Evolutionary conservation across 2,113 vertebrate genomes (phyloP), one percentile per base, ranked within the genome.

Genomic region (Hydropotes inermis): DNA sequence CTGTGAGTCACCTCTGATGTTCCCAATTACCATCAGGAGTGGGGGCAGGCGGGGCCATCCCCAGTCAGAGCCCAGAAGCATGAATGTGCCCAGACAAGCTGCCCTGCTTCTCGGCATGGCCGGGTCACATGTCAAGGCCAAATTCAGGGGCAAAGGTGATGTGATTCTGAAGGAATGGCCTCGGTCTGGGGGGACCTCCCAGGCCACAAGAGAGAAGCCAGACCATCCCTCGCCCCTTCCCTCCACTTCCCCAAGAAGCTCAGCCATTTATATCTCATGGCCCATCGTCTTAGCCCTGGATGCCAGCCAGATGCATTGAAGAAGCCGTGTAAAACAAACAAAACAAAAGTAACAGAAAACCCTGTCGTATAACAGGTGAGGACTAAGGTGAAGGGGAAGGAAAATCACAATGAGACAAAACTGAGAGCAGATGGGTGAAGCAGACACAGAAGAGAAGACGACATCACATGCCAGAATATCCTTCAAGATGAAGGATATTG

Each of bases 1-100:
- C 54, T 78, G 84, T 98, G 98, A 97, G 57, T 98, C 96, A 95
- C 57, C 70, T 76, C 17, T 11, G 27, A 19, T 64, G 74, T n/a
- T 89, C 84, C 93, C 0, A 92, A 90, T 96, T 87, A n/a, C 15
- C 55, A 86, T 97, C 93, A 95, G 15, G 86, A 86, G 36, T 47
- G 21, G 86, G 95, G 91, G 89, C 97, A 97, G 96, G 93, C 28
- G 92, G 88, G 96, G 93, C 91, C 78, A 45, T 78, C 76, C 94
- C 79, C 87, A 25, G 64, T 39, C 89, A 9, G 55, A 95, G 87
- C 87, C 79, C 86, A 84, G 89, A 60, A 79, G 87, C 61, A 16
- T 8, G 82, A 43, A 93, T 93, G 21, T 94, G 98, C 79, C 96
- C 85, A 39, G 95, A 86, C 98, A 98, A 54, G 94, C 70, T 47